Conservation (phyloP, 2,113 vertebrate species). For the Carassius carassius region DNA sequence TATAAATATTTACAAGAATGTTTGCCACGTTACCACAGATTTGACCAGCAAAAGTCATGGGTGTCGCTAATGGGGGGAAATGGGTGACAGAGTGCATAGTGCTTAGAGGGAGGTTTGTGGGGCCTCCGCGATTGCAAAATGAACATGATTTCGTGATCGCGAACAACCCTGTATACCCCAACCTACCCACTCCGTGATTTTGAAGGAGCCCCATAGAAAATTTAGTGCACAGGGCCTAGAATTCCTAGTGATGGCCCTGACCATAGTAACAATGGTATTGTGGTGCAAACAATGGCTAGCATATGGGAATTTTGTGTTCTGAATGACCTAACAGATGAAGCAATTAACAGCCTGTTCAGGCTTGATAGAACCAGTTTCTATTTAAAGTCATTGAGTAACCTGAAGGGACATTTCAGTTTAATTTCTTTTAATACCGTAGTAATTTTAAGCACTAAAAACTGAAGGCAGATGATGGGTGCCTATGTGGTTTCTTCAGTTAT, state of each 20-base stretch:
- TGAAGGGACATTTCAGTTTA: not conserved
- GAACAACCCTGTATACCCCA: too few relatives aligned
- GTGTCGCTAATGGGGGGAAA: too few relatives aligned
- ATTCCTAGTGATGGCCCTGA: too few relatives aligned
- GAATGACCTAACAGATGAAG: not conserved
- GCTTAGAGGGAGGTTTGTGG: too few relatives aligned
- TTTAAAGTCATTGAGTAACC: not conserved
- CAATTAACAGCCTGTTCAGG: not conserved
- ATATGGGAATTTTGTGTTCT: not conserved
- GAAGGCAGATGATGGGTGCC: not conserved
- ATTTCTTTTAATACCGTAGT: not conserved
- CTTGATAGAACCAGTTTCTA: not conserved
- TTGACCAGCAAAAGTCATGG: not conserved
- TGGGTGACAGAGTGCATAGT: too few relatives aligned
- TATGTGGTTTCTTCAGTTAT: conserved; percentile 25
- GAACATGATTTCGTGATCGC: too few relatives aligned
- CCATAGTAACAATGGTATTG: not conserved
- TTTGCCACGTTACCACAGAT: not conserved
- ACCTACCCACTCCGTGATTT: too few relatives aligned
- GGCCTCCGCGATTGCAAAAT: too few relatives aligned
- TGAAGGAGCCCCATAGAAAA: too few relatives aligned
- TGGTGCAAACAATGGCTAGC: not conserved
- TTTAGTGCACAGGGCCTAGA: too few relatives aligned
- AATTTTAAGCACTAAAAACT: not conserved
- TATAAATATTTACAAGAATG: not conserved